Base-by-base conservation (phyloP, 2,797 vertebrate genomes). In the Semotilus atromaculatus region DNA sequence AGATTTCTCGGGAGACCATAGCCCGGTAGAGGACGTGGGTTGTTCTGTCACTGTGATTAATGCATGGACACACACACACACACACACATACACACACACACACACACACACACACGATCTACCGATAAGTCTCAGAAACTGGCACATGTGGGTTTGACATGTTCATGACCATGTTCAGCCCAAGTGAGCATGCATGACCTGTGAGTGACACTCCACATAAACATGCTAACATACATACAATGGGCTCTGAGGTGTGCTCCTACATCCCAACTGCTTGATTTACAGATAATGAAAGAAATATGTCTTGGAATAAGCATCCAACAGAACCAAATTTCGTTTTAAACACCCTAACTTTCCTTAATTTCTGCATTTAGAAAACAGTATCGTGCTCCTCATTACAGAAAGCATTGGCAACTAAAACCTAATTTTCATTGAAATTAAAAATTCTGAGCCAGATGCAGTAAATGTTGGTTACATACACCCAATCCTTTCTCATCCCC, bases 21-120 rank as follows among this genome's bases (percentile, higher is more conserved):
- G 82, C 85, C 85, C 81, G 66, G 84, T 85, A 87, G 87, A 88
- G 88, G 92, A 91, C 91, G 80, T 83, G 85, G 90, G 88, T 88
- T 89, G 89, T 89, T 88, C 92, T 93, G 93, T 92, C 92, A 92
- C 81, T 91, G 88, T 95, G 94, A 94, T 94, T 92, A 94, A 94
- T 94, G 92, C 92, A 87, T 89, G 88, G 91, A 60, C 75, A 87
- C 76, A 79, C 43, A 87, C 83, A 83, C 43, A 64, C 77, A 86
- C 68, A 71, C 29, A 40, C 78, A 85, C 77, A 73, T 36, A 91
- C 88, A 89, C 34, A 60, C 75, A 87, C 76, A 79, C 43, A 87
- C 83, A 80, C 45, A 91, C 88, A 43, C 40, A 43, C 78, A 85
- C 77, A 73, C 48, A 91, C 88, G 89, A 86, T 86, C 90, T 88